Evolutionary conservation across 1,140 invertebrate species (phyloP), one percentile per base, ranked within the genome.

Genomic region (Acromyrmex charruanus): DNA sequence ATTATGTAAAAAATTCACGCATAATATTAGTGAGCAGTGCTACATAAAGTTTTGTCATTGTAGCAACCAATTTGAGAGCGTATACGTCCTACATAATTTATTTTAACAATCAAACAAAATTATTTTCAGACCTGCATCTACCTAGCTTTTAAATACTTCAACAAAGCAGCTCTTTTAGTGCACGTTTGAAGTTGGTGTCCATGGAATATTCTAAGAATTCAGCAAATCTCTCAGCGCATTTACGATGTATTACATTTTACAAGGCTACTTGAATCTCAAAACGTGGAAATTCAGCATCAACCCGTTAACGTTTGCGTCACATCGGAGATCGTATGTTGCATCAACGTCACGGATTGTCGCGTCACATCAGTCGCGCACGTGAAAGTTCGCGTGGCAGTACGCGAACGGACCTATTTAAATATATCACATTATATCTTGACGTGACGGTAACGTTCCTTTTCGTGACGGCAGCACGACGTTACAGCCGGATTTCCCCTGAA

Each of bases 381-480:
- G 55, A 61, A 84, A 61, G 80, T 61, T 84, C 58, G 80, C 80
- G 69, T 84, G 80, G 55, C 39, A 55, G 35, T 39, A 68, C 39
- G 69, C n/a, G 39, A 74, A 74, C 69, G 68, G 68, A 72, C 80
- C 80, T 61, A 84, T 84, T 84, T 84, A 84, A 75, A 84, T 84
- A 84, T 69, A 84, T 75, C 55, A 74, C 69, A 84, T 84, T 84
- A 75, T 84, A 84, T 84, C 80, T 84, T 84, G 80, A 84, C 80
- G 69, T 84, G 80, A 84, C 69, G 69, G 80, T 84, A 84, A 63
- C 68, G 80, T 84, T 63, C 69, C 80, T 84, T 75, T 84, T 84
- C 69, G 80, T 84, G 80, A 84, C 68, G 80, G 68, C 68, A n/a
- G 25, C 25, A 25, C 80, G 80, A 61, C 55, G 55, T 84, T 82